Conservation (phyloP, 2,888 invertebrate genomes). For the Cerastis leucographa region DNA sequence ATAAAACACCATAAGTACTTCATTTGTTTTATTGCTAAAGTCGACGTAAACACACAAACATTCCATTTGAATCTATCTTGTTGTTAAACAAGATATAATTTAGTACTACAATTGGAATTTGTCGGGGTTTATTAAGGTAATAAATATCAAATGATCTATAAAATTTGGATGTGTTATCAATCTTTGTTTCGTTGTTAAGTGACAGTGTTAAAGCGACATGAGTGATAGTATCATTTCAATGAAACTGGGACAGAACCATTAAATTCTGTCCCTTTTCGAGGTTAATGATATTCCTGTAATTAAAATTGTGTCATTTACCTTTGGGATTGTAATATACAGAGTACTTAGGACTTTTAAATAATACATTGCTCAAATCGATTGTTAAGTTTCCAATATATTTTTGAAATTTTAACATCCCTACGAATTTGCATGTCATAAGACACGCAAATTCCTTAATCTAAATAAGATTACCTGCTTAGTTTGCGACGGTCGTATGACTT, state of each 20-base stretch:
- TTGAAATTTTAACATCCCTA: no score
- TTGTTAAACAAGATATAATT: conserved; percentile 64
- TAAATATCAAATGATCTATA: conserved; percentile 70
- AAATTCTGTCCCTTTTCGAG: conserved; percentile 2
- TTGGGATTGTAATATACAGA: no score
- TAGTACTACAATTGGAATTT: conserved; percentile 66
- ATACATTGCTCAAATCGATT: no score
- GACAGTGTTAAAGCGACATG: conserved; percentile 24
- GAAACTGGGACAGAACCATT: conserved; percentile 19
- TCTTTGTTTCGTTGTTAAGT: conserved; percentile 55
- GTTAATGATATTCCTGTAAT: conserved; percentile 7
- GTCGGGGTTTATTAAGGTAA: conserved; percentile 65
- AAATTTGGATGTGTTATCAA: conserved; percentile 64
- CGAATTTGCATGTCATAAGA: no score
- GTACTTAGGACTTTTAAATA: no score
- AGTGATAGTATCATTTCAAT: conserved; percentile 22
- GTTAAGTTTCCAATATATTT: no score
- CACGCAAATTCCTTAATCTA: no score
- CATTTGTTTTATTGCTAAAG: conserved; percentile 53
- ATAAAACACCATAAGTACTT: conserved; percentile 42
- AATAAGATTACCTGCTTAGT: no score
- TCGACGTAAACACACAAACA: conserved; percentile 53
- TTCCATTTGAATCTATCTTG: conserved; percentile 55
- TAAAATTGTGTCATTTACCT: background rate
- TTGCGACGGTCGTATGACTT: no score